phyloP scores from a whole-genome alignment of 2,888 invertebrate species.

The Acrobasis repandana region DNA sequence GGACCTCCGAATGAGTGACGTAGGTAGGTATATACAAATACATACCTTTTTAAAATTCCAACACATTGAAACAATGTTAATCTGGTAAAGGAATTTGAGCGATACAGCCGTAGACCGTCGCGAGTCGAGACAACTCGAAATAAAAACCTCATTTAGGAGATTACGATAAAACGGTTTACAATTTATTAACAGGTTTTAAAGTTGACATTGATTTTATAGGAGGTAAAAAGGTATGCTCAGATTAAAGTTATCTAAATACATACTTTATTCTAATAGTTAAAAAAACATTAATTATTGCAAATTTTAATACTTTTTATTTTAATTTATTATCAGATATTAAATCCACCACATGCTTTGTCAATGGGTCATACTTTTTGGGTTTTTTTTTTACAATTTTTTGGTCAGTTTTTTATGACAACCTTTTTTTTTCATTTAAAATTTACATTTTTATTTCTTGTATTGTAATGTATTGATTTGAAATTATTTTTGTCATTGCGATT shows the following conservation, averaged over 20 bases:
- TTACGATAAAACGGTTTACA: slow-evolving; percentile 45
- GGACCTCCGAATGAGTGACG: background rate
- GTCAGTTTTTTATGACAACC: too few relatives aligned
- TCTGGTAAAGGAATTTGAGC: slow-evolving; percentile 41
- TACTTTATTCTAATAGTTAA: background rate
- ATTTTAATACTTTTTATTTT: too few relatives aligned
- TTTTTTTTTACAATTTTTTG: too few relatives aligned
- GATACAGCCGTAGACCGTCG: slow-evolving; percentile 26
- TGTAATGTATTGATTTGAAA: too few relatives aligned
- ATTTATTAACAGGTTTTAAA: slow-evolving; percentile 48
- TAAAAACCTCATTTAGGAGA: slow-evolving; percentile 48
- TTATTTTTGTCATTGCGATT: too few relatives aligned
- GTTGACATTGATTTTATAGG: background rate
- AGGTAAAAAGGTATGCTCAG: background rate
- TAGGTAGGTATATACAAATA: background rate
- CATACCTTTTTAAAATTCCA: slow-evolving; percentile 42
- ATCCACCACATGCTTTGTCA: too few relatives aligned
- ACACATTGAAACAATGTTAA: slow-evolving; percentile 40
- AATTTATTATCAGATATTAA: too few relatives aligned
- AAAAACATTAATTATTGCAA: too few relatives aligned
- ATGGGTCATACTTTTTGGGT: too few relatives aligned
- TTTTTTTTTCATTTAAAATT: too few relatives aligned
- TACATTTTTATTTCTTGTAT: too few relatives aligned
- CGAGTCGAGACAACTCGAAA: slow-evolving; percentile 39
- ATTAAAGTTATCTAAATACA: background rate